Evolutionary conservation across 2,888 invertebrate genomes (phyloP), one percentile per base, ranked within the genome.

Genomic region (Harpalus rubripes): DNA sequence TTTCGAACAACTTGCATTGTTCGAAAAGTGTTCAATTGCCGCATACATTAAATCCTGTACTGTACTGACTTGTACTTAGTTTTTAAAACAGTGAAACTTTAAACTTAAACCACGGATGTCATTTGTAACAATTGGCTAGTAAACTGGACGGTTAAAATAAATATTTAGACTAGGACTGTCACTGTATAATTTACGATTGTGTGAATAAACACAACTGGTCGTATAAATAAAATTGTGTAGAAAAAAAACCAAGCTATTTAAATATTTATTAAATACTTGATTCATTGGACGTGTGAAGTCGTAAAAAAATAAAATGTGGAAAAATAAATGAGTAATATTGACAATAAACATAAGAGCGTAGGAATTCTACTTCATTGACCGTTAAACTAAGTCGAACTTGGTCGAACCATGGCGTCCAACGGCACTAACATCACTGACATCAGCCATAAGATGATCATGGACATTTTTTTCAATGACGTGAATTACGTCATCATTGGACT

Each of bases 401-500:
- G 65, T n/a, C 22, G 44, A 5, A 81, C 22, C n/a, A 82, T 82
- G 82, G 82, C 26, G 58, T 59, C 72, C 15, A 82, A 82, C 18
- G 82, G 59, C 0, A 82, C 82, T 41, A 80, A 78, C 59, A 61
- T 41, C 0, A 82, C 82, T 41, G 63, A 78, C 59, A 61, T 41
- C 15, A 74, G 59, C 44, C 58, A 83, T n/a, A 74, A 59, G 22
- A 78, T 52, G 56, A 61, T 80, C 15, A 61, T 41, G 41, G 76
- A 84, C 41, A 61, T 61, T 83, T 82, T 79, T 56, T 78, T 86
- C 15, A 58, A 85, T 72, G 56, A 87, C 22, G 87, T 85, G 78
- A 88, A 88, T 82, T 88, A 87, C 80, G 87, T 94, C 12, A 91
- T 95, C 58, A 94, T 95, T 84, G 92, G 92, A 0, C 90, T 95